A percentile compares a stretch with the other conserved stretches of the same genome.
phyloP scores from a whole-genome alignment of 2,888 invertebrate genomes.

The Aphidoletes aphidimyza region DNA sequence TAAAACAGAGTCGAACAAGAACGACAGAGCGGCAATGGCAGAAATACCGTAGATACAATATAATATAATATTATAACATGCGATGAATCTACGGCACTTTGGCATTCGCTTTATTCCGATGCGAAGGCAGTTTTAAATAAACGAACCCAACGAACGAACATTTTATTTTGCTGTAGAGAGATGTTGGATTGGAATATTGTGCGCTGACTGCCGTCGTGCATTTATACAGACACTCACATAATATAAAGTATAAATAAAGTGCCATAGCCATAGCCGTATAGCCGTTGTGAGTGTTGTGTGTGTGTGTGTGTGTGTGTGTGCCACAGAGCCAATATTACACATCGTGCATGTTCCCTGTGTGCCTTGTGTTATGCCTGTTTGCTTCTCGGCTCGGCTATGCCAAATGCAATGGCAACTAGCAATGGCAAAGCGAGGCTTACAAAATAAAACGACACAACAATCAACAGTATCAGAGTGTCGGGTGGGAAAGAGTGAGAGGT shows the following conservation, averaged over 20 bases:
- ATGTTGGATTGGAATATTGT: not conserved
- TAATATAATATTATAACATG: constrained; percentile 42
- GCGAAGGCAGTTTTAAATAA: constrained; percentile 22
- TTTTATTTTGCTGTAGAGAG: constrained; percentile 18
- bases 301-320: too few relatives aligned
- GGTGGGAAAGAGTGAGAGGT: too few relatives aligned
- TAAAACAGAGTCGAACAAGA: constrained; percentile 45
- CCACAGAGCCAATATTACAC: constrained; percentile 10
- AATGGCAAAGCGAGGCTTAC: not conserved
- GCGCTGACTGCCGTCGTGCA: not conserved
- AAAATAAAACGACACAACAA: not conserved
- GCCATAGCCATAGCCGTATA: not conserved
- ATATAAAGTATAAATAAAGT: constrained; percentile 28
- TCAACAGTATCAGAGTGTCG: too few relatives aligned
- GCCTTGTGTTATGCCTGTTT: not conserved
- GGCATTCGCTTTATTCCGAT: constrained; percentile 7
- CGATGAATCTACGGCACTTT: constrained; percentile 51
- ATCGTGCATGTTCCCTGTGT: constrained; percentile 27
- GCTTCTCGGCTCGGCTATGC: too few relatives aligned
- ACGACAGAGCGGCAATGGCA: not conserved
- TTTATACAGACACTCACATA: not conserved
- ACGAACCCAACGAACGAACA: not conserved
- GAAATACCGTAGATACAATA: constrained; percentile 45
- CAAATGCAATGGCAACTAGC: too few relatives aligned
- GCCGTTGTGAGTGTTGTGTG: not conserved